Base-by-base conservation (phyloP, 1,140 invertebrate genomes). In the Tetramorium simillimum region DNA sequence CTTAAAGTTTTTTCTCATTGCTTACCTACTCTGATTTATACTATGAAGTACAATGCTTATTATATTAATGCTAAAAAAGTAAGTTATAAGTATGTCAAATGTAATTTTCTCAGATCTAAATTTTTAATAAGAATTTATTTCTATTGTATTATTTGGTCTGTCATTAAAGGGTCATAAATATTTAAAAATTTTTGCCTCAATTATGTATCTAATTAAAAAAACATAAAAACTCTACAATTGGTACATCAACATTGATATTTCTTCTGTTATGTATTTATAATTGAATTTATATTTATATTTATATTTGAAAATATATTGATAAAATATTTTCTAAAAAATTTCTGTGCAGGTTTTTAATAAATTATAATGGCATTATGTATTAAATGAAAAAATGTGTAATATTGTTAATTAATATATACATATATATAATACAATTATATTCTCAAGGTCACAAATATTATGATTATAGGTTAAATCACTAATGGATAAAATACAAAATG, bases 1-100 rank as follows among this genome's bases (percentile, higher is more conserved):
- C 6, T 80, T 16, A 33, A 65, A 33, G 43, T 63, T 16, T 9
- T 80, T 3, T 65, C 60, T 10, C 33, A 67, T 40, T 21, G 33
- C 14, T 24, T 67, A 10, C 76, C 76, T 53, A 7, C 18, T 67
- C 10, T 80, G 5, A 49, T 80, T 1, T 65, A 37, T 65, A 51
- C 14, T 3, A 5, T 80, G 2, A 14, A 80, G 3, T 80, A 80
- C 18, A 51, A 37, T 40, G n/a, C 76, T 33, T 65, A 80, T 51
- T 65, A 53, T 18, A 2, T 67, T 53, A 37, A 53, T 12, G 43
- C 58, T 21, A 12, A 28, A 3, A 80, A 33, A 21, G 60, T 80
- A 7, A 80, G 76, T 80, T 43, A 18, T n/a, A 21, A 1, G 10
- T n/a, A n/a, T n/a, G n/a, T n/a, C n/a, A n/a, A n/a, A n/a, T n/a